Base-by-base conservation (phyloP, 1,140 invertebrate species). In the Coptotermes formosanus region DNA sequence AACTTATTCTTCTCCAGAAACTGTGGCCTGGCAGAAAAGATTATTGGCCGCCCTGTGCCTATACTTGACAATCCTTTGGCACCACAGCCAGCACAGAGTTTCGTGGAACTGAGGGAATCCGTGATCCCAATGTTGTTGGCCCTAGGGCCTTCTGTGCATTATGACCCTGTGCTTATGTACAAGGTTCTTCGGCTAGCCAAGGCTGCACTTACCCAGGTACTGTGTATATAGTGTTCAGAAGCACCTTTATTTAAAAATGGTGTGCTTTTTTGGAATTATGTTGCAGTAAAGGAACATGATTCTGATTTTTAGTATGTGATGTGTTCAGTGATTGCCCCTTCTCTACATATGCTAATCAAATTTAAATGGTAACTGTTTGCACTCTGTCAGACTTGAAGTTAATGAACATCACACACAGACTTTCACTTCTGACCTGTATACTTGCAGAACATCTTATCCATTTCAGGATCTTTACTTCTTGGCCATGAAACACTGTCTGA, bases 91-190 rank as follows among this genome's bases (percentile, higher is more conserved):
- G 93, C 94, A 0, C 89, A 91, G 25, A 93, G 92, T 19, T 95
- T 97, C 88, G 90, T 93, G 45, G 96, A 98, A 44, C 92, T 99
- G 82, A 93, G 94, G 64, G 92, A 95, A n/a, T 91, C 93, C 83
- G 94, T 97, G 0, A 94, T 98, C 88, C 97, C 97, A n/a, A 97
- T 99, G 93, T 90, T 99, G 12, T 92, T 95, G 87, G 93, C 95
- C 25, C 92, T 99, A 83, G 98, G 98, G 55, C 96, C 98, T 2
- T 95, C 98, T 87, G 91, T 99, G 83, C 95, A 97, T 88, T 93
- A 94, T 88, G 97, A 99, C 92, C 95, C 97, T 1, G 94, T 97
- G 87, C 92, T 99, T 25, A 95, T 99, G 92, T 96, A 97, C 89
- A 98, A 98, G 92, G 92, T 97, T 83, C 93, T 96, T 88, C 92